A percentile compares a stretch with the other conserved stretches of the same genome.
Evolutionary conservation across 2,113 vertebrate species (phyloP).

Genomic region (Ammospiza caudacuta): DNA sequence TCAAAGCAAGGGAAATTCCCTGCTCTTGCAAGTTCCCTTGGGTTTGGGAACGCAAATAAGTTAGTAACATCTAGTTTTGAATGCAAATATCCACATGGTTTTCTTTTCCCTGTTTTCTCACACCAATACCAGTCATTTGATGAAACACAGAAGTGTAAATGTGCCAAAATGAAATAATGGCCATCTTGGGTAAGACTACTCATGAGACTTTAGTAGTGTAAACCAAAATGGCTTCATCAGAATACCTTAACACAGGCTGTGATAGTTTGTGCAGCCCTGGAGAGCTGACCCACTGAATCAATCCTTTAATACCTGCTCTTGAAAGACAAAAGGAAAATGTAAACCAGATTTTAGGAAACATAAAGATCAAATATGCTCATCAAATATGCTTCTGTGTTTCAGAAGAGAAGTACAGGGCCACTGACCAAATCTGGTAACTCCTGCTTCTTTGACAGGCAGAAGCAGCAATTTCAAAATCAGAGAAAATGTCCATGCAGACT

Average conservation of each 20-base stretch:
- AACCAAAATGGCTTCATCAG: not conserved
- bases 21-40: not conserved
- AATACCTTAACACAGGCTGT: not conserved
- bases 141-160: not conserved
- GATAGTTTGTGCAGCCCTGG: not conserved
- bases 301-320: not conserved
- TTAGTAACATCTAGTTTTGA: not conserved
- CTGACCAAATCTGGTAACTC: not conserved
- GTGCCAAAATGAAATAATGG: not conserved
- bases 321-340: not conserved
- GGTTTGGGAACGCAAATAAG: not conserved
- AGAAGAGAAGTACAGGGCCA: not conserved
- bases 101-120: not conserved
- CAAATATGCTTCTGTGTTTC: not conserved
- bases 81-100: not conserved
- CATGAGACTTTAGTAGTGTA: not conserved
- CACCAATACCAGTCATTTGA: not conserved
- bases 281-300: not conserved
- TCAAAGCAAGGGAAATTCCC: not conserved
- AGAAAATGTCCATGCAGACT: not conserved
- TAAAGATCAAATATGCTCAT: not conserved
- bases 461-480: not conserved
- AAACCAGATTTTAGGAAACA: not conserved
- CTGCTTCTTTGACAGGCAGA: not conserved
- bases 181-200: not conserved